Percentiles rank a stretch among this genome's conserved stretches.
phyloP scores from a whole-genome alignment of 2,113 vertebrate genomes.

The Seriola dumerili region DNA sequence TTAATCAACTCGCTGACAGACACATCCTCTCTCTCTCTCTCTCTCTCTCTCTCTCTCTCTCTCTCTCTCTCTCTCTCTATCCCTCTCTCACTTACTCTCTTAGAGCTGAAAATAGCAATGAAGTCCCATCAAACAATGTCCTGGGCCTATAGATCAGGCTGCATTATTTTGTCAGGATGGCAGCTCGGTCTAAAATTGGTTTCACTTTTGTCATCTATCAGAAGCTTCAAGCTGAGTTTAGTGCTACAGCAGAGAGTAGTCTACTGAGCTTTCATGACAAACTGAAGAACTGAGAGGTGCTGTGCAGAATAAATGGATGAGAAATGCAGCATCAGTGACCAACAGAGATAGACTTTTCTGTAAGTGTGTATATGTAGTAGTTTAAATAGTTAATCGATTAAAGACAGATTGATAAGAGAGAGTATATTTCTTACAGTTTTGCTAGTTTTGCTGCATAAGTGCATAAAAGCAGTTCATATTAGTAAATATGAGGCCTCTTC shows the following conservation, averaged over 20 bases:
- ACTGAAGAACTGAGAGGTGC: not conserved
- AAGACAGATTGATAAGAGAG: not conserved
- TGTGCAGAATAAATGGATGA: not conserved
- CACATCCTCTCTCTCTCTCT: conserved; percentile 6
- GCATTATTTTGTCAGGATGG: not conserved
- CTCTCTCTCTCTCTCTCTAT: not conserved
- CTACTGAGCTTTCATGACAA: not conserved
- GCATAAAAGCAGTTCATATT: not conserved
- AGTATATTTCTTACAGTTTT: not conserved
- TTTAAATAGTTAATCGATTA: not conserved
- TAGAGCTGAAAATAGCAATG: conserved; percentile 5
- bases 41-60: not conserved
- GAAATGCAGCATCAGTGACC: not conserved
- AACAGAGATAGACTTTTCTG: not conserved
- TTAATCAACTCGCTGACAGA: conserved; percentile 66
- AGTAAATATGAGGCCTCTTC: not conserved
- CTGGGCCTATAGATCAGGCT: not conserved
- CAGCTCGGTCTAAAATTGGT: not conserved
- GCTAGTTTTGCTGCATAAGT: not conserved
- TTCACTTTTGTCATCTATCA: not conserved
- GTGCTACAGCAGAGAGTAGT: not conserved
- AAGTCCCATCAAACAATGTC: not conserved
- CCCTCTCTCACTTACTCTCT: not conserved
- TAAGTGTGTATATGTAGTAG: not conserved
- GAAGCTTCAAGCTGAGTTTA: not conserved